Evolutionary conservation across 1,140 invertebrate species (phyloP), one percentile per base, ranked within the genome.

Genomic region (Drosophila teissieri): DNA sequence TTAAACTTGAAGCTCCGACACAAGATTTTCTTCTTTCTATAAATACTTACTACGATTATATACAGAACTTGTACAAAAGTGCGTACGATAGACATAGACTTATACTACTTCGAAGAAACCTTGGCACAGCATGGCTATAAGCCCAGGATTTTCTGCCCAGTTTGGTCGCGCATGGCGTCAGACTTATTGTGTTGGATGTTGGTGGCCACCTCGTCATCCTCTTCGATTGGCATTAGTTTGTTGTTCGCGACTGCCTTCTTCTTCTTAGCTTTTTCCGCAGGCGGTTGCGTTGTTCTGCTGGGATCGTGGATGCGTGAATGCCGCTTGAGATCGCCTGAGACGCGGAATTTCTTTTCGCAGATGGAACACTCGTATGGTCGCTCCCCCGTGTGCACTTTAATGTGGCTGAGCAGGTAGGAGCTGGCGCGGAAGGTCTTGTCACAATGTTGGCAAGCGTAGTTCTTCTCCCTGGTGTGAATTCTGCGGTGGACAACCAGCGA

Each of bases 301-400:
- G 93, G 92, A 4, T 92, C 91, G 78, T 98, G 97, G 1, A 96
- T 97, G 19, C 95, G 95, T 92, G 97, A 94, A 92, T 99, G 98
- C 1, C 98, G 93, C 72, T 97, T 97, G 94, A 99, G 95, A 81
- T 98, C 97, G 27, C 97, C 97, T 5, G 95, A 94, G 1, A 97
- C 96, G 37, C 97, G 94, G 92, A 98, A 98, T n/a, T 95, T 94
- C 90, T 97, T 97, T 1, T 94, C 95, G 89, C 97, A 97, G 0
- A 96, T 93, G 3, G 94, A 92, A 91, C 97, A 98, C 0, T 94
- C 93, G 91, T 97, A 95, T 0, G 97, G 96, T 73, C 96, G 96
- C 80, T 97, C 96, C 1, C 96, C 96, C 19, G 97, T 99, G 89
- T 99, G 98, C 46, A 98, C 98, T 61, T 98, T 94, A 65, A 97